Percentiles rank a stretch among this genome's conserved stretches.
Evolutionary conservation across 2,888 invertebrate genomes (phyloP).

Genomic region (Trilocha varians): DNA sequence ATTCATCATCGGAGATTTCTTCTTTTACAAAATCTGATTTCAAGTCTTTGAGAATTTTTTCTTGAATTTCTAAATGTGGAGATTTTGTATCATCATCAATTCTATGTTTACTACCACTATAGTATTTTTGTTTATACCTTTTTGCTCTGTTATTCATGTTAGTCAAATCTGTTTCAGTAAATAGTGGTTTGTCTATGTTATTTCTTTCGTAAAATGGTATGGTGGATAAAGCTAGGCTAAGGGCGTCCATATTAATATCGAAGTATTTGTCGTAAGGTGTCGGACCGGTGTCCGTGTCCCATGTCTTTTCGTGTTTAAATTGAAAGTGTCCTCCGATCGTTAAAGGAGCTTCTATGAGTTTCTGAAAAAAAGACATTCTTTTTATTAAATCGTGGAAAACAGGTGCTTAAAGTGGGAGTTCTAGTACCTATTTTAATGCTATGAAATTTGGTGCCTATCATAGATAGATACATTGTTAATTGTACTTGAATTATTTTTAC

Average conservation of each 20-base stretch:
- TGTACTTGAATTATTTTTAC: too few species aligned
- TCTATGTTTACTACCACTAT: conserved; percentile 40
- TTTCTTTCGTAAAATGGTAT: conserved; percentile 62
- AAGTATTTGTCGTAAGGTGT: conserved; percentile 62
- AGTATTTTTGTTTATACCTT: conserved; percentile 56
- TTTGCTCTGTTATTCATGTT: conserved; percentile 54
- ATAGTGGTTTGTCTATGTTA: conserved; percentile 35
- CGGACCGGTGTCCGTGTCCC: conserved; percentile 48
- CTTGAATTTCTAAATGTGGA: conserved; percentile 41
- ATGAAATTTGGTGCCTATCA: too few species aligned
- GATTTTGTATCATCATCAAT: conserved; percentile 14
- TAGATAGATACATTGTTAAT: too few species aligned
- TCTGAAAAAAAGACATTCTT: conserved; percentile 39
- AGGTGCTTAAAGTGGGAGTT: too few species aligned
- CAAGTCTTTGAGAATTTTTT: conserved; percentile 33
- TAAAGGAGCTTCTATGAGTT: conserved; percentile 51
- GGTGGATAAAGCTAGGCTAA: conserved; percentile 45
- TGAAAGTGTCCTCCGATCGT: conserved; percentile 65
- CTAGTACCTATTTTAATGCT: too few species aligned
- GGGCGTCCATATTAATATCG: conserved; percentile 50
- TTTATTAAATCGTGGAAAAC: too few species aligned
- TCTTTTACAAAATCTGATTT: conserved; percentile 17
- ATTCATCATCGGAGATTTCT: not conserved
- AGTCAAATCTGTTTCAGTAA: conserved; percentile 44
- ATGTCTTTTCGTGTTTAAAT: conserved; percentile 67